A percentile compares a stretch with the other conserved stretches of the same genome.
Evolutionary conservation across 53 echinoderm and acorn worm species (phyloP).

Genomic region (Patiria pectinifera): DNA sequence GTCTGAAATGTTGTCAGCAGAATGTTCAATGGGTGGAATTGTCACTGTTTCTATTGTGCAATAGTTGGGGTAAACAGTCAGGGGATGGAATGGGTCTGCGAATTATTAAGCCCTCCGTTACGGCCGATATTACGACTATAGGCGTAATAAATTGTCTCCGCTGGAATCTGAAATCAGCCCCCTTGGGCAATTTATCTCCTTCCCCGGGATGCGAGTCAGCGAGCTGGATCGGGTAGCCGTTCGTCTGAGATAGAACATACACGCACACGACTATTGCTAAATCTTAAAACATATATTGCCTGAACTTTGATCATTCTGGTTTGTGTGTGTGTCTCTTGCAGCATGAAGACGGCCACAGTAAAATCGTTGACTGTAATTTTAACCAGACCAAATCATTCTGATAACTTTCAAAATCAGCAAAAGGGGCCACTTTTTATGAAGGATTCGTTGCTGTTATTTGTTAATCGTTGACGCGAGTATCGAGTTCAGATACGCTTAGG

Average conservation of each 20-base stretch:
- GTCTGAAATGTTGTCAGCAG: too few species aligned
- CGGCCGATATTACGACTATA: not conserved
- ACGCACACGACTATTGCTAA: not conserved
- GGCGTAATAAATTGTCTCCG: slow-evolving; percentile 10
- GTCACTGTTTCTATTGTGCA: too few species aligned
- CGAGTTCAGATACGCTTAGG: too few species aligned
- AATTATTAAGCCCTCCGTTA: not conserved
- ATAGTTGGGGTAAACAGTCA: too few species aligned
- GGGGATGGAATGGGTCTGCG: not conserved
- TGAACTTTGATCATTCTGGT: slow-evolving; percentile 6
- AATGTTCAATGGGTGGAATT: too few species aligned
- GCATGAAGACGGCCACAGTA: too few species aligned
- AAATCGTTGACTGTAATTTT: not conserved
- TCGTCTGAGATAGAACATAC: not conserved
- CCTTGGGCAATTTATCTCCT: not conserved
- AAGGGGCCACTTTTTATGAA: too few species aligned
- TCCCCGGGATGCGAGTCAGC: too few species aligned
- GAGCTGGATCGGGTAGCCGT: slow-evolving; percentile 19
- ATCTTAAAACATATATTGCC: not conserved
- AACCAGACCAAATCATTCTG: not conserved
- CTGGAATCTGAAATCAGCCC: not conserved
- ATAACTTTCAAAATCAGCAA: too few species aligned
- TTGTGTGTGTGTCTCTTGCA: not conserved
- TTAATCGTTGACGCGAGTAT: too few species aligned
- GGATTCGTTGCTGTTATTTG: too few species aligned